Conservation (phyloP, 1,140 invertebrate genomes). For the Neodiprion lecontei region DNA sequence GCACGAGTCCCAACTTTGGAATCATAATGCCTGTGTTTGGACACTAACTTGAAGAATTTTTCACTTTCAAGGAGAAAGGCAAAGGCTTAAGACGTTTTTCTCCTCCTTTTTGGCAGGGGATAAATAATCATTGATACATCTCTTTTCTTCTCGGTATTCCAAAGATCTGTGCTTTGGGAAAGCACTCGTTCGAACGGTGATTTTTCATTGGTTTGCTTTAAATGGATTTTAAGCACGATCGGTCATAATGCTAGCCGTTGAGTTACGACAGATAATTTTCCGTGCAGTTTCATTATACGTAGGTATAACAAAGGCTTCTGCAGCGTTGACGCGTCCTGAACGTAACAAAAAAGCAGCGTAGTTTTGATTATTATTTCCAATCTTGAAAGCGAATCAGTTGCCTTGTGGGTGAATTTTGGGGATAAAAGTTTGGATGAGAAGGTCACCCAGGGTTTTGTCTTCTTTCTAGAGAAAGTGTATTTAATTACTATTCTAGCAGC, state of each 20-base stretch:
- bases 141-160: background rate
- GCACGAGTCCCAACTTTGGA: conserved; percentile 16
- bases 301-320: too few species aligned
- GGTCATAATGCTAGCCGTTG: background rate
- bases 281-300: background rate
- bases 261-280: background rate
- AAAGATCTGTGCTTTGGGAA: conserved; percentile 13
- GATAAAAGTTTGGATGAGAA: too few species aligned
- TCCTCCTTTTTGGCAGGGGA: conserved; percentile 23
- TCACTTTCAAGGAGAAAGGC: conserved; percentile 2
- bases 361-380: too few species aligned
- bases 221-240: conserved; percentile 2
- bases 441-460: too few species aligned
- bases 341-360: background rate
- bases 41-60: conserved; percentile 26
- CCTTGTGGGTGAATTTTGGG: too few species aligned
- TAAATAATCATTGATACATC: conserved; percentile 35
- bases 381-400: too few species aligned
- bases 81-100: conserved; percentile 36
- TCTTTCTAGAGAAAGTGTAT: background rate
- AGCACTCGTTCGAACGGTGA: conserved; percentile 13
- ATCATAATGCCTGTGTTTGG: conserved; percentile 41
- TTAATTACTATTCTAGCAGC: background rate
- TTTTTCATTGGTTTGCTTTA: background rate
- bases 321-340: too few species aligned